phyloP scores from a whole-genome alignment of 2,888 invertebrate species.

The Pristionchus exspectatus region DNA sequence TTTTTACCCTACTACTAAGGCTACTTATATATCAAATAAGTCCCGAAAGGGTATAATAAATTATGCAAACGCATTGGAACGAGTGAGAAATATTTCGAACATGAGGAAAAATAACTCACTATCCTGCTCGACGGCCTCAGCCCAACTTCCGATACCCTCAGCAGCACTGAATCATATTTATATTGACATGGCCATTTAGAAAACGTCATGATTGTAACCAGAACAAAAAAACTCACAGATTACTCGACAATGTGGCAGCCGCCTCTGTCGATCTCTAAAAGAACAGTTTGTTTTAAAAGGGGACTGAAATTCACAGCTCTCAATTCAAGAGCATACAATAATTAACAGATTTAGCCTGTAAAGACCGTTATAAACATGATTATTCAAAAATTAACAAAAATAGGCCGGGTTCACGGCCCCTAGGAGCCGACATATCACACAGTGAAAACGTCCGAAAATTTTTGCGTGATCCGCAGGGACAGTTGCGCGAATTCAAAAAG shows the following conservation, averaged over 20 bases:
- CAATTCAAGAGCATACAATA: not conserved
- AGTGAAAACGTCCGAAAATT: no score
- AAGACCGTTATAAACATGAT: not conserved
- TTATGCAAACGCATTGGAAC: not conserved
- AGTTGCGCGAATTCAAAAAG: no score
- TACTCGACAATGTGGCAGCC: constrained; percentile 21
- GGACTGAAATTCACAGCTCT: not conserved
- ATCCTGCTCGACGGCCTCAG: constrained; percentile 74
- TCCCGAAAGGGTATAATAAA: not conserved
- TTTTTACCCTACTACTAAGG: no score
- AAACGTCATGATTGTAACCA: not conserved
- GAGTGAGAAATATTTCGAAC: not conserved
- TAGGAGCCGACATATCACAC: no score
- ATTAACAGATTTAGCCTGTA: no score
- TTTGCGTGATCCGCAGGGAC: no score
- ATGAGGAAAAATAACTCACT: constrained; percentile 58
- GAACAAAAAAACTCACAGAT: constrained; percentile 43
- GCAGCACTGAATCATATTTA: constrained; percentile 49
- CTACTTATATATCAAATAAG: no score
- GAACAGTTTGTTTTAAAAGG: not conserved
- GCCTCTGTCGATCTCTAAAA: constrained; percentile 8
- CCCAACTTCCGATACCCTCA: constrained; percentile 73
- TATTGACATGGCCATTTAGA: not conserved
- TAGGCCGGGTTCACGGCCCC: no score
- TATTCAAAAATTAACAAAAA: not conserved